Percentiles rank a stretch among this genome's conserved stretches.
Conservation (phyloP, 2,797 vertebrate genomes). For the Urocyon cinereoargenteus region DNA sequence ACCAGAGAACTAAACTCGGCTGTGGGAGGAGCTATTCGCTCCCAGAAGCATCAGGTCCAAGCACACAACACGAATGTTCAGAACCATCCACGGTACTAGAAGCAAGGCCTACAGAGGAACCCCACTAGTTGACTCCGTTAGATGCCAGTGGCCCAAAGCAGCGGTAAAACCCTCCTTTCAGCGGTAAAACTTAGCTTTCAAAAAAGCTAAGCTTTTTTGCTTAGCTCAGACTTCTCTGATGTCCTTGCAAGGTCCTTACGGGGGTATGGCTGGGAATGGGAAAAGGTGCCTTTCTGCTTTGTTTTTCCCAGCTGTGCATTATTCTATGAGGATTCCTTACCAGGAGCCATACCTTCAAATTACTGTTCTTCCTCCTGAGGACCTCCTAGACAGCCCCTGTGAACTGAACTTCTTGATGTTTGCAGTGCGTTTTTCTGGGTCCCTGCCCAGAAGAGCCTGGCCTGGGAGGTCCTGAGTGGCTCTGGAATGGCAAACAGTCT, state of each 20-base stretch:
- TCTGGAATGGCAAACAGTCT: constrained; percentile 67
- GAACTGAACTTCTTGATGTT: background rate
- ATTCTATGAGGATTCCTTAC: background rate
- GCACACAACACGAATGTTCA: background rate
- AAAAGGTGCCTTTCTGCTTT: background rate
- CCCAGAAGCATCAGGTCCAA: background rate
- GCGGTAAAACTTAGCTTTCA: no score
- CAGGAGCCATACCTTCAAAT: background rate
- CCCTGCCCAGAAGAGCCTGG: background rate
- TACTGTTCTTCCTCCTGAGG: background rate
- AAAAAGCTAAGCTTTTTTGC: background rate
- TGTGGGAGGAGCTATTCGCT: background rate
- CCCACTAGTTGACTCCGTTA: background rate
- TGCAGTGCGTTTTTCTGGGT: background rate
- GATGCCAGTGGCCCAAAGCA: background rate
- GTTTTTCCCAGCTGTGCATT: background rate
- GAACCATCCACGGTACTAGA: background rate
- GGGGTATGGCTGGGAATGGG: background rate
- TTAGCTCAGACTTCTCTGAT: background rate
- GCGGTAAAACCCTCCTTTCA: background rate
- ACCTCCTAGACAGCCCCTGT: background rate
- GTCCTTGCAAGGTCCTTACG: background rate
- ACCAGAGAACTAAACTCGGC: background rate
- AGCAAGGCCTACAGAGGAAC: background rate
- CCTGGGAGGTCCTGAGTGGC: background rate